Evolutionary conservation across 2,888 invertebrate genomes (phyloP), one percentile per base, ranked within the genome.

Genomic region (Thumatha senex): DNA sequence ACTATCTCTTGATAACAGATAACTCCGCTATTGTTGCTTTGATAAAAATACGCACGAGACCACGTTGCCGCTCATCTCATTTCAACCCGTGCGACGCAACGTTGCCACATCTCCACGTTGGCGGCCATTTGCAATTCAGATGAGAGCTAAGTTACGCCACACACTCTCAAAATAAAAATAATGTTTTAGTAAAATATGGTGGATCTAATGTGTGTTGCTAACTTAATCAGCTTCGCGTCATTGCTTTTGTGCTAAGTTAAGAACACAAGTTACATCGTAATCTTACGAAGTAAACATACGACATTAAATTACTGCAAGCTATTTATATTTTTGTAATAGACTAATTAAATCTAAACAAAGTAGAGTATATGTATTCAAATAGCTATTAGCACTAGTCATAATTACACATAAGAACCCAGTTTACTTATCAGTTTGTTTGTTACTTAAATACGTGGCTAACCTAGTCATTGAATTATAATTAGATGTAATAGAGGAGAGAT

Each of bases 101-200:
- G 87, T 84, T 86, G 86, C 84, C 82, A 72, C 65, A 39, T 72
- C 64, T 72, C 65, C 63, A 63, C 47, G 53, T 53, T 70, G 50
- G 63, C 74, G 74, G 84, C 85, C 86, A 87, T 88, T 88, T 87
- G 86, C 86, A 86, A 84, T 84, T 84, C 76, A 78, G 76, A 81
- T 83, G 80, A 76, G 76, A 70, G 64, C 72, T 63, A 75, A 73
- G 62, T 77, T 84, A 82, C 83, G 82, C 78, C 82, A 84, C 80
- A 79, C 78, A 77, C 72, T 78, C 81, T 82, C 85, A 81, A 86
- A 86, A 86, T 85, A 86, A 87, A 86, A 87, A 86, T 86, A 85
- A 78, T 80, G 77, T 65, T 78, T 72, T 73, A 71, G 31, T 73
- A 77, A 76, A 76, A 78, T 70, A 74, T 63, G 68, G 69, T 63